Evolutionary conservation across 30 jellyfish, hydroid and myxozoan species (phyloP).

Genomic region (Catostylus mosaicus): DNA sequence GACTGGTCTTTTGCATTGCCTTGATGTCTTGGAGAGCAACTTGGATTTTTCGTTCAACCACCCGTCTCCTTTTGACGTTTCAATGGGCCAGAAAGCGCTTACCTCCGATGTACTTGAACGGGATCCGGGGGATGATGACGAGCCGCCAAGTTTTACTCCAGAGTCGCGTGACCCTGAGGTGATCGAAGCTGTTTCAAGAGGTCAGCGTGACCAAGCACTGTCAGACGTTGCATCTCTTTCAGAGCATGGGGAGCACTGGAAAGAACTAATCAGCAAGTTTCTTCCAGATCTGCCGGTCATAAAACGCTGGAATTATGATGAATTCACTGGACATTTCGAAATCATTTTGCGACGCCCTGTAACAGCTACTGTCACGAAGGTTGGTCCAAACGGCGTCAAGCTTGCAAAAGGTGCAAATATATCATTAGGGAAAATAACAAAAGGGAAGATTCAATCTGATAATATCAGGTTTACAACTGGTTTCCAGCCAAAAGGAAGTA

Average conservation of each 20-base stretch:
- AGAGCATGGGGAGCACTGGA: constrained; percentile 67
- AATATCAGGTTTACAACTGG: constrained; percentile 38
- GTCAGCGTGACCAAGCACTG: constrained; percentile 70
- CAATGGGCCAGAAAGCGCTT: constrained; percentile 57
- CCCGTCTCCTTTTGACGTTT: constrained; percentile 68
- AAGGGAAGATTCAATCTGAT: constrained; percentile 32
- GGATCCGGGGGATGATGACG: constrained; percentile 64
- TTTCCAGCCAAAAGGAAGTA: constrained; percentile 72
- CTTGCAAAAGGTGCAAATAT: constrained; percentile 83
- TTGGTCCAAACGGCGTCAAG: constrained; percentile 77
- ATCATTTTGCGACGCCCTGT: constrained; percentile 61
- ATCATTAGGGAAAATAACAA: constrained; percentile 61
- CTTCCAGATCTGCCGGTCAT: constrained; percentile 79
- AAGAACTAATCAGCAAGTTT: constrained; percentile 57
- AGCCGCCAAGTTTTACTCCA: constrained; percentile 72
- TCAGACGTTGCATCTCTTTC: constrained; percentile 44
- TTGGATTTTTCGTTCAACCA: constrained; percentile 53
- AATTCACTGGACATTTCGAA: constrained; percentile 34
- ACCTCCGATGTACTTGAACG: constrained; percentile 56
- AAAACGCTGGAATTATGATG: constrained; percentile 63
- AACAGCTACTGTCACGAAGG: constrained; percentile 69
- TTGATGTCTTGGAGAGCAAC: constrained; percentile 72
- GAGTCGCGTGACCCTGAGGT: constrained; percentile 73
- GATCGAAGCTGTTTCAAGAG: constrained; percentile 53
- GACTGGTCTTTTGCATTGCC: constrained; percentile 81